These are phyloP conservation scores for Rosalia funebris DNA, from an alignment of 2,888 invertebrate genomes.

Conservation along the genomic window DNA sequence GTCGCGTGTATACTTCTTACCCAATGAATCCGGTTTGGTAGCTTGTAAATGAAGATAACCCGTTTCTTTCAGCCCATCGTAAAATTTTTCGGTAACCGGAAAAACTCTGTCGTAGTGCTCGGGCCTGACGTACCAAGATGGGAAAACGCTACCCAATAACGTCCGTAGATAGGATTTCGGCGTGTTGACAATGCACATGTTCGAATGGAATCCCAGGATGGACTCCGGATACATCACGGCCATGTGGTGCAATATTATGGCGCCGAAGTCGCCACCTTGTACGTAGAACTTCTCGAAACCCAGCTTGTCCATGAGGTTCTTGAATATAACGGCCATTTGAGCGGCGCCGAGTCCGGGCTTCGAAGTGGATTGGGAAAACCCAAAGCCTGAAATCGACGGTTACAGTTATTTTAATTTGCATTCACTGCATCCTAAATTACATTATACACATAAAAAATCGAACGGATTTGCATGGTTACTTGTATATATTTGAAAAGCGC, in stretches of 20 bases:
- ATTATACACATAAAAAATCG: no score
- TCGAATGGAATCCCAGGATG: slow-evolving; percentile 69
- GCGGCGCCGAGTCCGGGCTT: slow-evolving; percentile 71
- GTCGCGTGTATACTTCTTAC: no score
- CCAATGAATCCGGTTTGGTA: slow-evolving; percentile 90
- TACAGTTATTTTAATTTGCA: no score
- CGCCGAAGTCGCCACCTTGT: slow-evolving; percentile 89
- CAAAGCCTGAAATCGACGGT: slow-evolving; percentile 67
- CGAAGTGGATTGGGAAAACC: slow-evolving; percentile 64
- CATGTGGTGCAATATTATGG: slow-evolving; percentile 70
- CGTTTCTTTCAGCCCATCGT: slow-evolving; percentile 64
- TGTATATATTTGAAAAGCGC: no score
- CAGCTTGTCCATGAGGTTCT: slow-evolving; percentile 76
- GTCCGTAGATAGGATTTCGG: slow-evolving; percentile 27
- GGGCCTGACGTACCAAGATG: slow-evolving; percentile 66
- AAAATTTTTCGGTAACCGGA: slow-evolving; percentile 63
- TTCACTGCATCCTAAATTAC: no score
- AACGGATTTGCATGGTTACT: no score
- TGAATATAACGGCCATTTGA: slow-evolving; percentile 70
- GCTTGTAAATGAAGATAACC: slow-evolving; percentile 83
- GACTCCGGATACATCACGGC: slow-evolving; percentile 72
- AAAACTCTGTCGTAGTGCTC: slow-evolving; percentile 67
- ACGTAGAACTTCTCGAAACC: slow-evolving; percentile 74
- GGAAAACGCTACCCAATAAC: slow-evolving; percentile 67
- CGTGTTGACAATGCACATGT: slow-evolving; percentile 55